Conservation (phyloP, 2,113 vertebrate genomes). For the Coptodon rendalli region DNA sequence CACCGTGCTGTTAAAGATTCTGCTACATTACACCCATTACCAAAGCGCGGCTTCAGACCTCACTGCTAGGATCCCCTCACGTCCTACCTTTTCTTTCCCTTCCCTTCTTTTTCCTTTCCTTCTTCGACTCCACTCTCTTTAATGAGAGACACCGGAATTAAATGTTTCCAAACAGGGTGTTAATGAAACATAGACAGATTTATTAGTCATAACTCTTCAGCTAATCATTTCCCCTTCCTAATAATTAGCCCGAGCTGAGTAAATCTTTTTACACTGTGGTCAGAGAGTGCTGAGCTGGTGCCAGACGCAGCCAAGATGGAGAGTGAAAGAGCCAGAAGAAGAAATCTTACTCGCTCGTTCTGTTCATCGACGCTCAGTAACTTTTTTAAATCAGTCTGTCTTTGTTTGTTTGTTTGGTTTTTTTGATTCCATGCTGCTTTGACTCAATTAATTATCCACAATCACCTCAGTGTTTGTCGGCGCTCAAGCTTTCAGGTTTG, state of each 20-base stretch:
- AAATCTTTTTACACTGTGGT: constrained; percentile 64
- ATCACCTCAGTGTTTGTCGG: constrained; percentile 9
- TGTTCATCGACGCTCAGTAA: neutral
- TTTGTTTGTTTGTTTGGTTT: neutral
- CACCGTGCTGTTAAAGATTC: constrained; percentile 29
- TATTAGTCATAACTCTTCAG: constrained; percentile 64
- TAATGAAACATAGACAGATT: constrained; percentile 71
- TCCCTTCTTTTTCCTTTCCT: neutral
- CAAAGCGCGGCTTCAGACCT: neutral
- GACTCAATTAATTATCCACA: constrained; percentile 19
- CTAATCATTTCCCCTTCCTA: constrained; percentile 65
- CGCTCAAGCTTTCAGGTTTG: neutral
- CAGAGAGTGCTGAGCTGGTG: constrained; percentile 42
- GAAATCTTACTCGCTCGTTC: neutral
- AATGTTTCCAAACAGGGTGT: constrained; percentile 64
- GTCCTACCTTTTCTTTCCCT: neutral
- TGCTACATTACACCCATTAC: constrained; percentile 38
- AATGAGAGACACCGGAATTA: constrained; percentile 54
- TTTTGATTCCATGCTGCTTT: neutral
- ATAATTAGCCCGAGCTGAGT: constrained; percentile 62
- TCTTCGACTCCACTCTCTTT: constrained; percentile 46
- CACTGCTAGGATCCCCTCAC: neutral
- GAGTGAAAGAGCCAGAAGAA: neutral
- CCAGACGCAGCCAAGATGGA: constrained; percentile 14
- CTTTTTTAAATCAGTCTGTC: neutral